phyloP scores from a whole-genome alignment of 2,113 vertebrate genomes.

The Heterocephalus glaber region DNA sequence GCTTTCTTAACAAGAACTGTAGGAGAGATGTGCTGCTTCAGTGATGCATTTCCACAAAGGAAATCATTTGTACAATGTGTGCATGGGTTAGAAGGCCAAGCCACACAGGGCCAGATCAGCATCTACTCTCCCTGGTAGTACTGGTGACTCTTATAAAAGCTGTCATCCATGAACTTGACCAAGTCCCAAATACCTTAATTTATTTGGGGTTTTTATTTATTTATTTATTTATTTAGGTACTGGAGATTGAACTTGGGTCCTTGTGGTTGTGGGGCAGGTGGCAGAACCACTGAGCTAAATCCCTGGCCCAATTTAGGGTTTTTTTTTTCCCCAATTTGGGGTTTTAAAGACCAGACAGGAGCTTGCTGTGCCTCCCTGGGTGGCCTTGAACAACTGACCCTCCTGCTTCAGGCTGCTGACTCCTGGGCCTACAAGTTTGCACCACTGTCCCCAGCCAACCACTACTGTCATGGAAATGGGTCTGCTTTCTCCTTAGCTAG shows the following conservation, averaged over 20 bases:
- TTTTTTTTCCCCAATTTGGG: no score
- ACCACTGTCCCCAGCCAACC: background rate
- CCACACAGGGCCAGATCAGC: no score
- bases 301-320: no score
- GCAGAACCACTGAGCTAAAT: no score
- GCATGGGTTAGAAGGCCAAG: background rate
- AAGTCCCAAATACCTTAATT: background rate
- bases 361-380: no score
- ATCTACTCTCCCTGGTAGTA: background rate
- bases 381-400: background rate
- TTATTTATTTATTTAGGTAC: no score
- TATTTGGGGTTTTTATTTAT: background rate
- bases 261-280: no score
- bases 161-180: background rate
- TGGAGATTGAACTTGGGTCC: background rate
- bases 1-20: background rate
- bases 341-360: background rate
- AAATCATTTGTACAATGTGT: background rate
- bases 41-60: background rate
- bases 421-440: background rate
- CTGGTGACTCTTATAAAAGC: background rate
- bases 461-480: background rate
- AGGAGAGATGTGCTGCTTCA: background rate
- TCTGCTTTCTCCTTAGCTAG: background rate
- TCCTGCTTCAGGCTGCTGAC: background rate